Conservation (phyloP, 2,888 invertebrate genomes). For the Diaphora mendica region DNA sequence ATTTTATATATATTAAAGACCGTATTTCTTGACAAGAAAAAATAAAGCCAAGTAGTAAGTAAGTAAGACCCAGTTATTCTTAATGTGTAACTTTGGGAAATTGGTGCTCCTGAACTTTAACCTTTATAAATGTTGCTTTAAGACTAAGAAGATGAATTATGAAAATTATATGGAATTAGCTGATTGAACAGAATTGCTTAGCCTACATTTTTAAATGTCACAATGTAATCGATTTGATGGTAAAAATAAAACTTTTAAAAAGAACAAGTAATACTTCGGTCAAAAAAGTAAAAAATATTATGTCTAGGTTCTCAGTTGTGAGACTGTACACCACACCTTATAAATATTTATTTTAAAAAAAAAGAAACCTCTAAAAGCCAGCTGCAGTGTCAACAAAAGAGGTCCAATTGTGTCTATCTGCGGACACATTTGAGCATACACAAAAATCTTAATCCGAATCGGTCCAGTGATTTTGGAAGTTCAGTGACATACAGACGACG, state of each 20-base stretch:
- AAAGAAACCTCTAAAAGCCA: background rate
- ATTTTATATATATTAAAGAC: slow-evolving; percentile 25
- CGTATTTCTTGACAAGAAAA: background rate
- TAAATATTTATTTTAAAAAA: too few relatives aligned
- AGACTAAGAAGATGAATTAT: too few relatives aligned
- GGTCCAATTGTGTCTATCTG: background rate
- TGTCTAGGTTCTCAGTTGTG: background rate
- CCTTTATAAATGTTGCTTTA: too few relatives aligned
- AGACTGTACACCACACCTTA: too few relatives aligned
- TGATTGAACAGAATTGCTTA: background rate
- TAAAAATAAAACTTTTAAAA: too few relatives aligned
- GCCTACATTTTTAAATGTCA: too few relatives aligned
- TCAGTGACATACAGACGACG: background rate
- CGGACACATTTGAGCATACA: background rate
- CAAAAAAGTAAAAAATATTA: too few relatives aligned
- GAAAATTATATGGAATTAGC: background rate
- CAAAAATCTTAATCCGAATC: background rate
- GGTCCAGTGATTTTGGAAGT: background rate
- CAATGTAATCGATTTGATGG: too few relatives aligned
- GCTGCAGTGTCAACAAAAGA: background rate
- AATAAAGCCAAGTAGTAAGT: background rate
- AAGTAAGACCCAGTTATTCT: background rate
- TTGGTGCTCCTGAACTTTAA: background rate
- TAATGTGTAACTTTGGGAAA: background rate
- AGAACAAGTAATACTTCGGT: too few relatives aligned